Evolutionary conservation across 35 echinoderm and acorn worm species (phyloP), one percentile per base, ranked within the genome.

Genomic region (Apostichopus californicus): DNA sequence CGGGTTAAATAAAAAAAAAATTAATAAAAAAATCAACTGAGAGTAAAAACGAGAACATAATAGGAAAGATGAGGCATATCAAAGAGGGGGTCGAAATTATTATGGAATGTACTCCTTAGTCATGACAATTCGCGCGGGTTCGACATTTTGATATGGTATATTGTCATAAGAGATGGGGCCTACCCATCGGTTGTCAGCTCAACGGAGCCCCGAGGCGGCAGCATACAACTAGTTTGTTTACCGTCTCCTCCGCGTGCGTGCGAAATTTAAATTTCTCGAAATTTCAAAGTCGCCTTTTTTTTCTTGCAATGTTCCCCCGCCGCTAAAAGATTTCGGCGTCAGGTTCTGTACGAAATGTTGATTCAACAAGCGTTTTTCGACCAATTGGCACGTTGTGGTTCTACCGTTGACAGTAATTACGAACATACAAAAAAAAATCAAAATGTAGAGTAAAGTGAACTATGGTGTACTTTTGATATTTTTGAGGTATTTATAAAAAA

Each of bases 301-400:
- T 68, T 68, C 18, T 75, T 75, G 20, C 71, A 20, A 75, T 75
- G 17, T 85, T 85, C 57, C 56, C 34, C 55, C 55, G 57, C 81
- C 81, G 81, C 81, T 85, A 85, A 85, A 15, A 85, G 81, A 85
- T 85, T 59, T 59, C 81, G 81, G 81, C 81, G 81, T 85, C 81
- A 85, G 17, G n/a, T 59, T 85, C 17, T 75, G 17, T 22, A 18
- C 21, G 25, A 1, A 18, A 56, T 59, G 81, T 85, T 85, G 81
- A 58, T 21, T 85, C 81, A 85, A 85, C 81, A 85, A 85, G 0
- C 13, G 34, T 23, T 58, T 85, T n/a, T 59, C 57, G 20, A 21
- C 54, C 55, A 85, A 85, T 85, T 85, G 81, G 81, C 81, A 85
- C 81, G 81, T 85, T 58, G 52, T 85, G 55, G 6, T 24, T 56